A percentile compares a stretch with the other conserved stretches of the same genome.
Evolutionary conservation across 1,140 invertebrate genomes (phyloP).

Genomic region (Heliconius nattereri): DNA sequence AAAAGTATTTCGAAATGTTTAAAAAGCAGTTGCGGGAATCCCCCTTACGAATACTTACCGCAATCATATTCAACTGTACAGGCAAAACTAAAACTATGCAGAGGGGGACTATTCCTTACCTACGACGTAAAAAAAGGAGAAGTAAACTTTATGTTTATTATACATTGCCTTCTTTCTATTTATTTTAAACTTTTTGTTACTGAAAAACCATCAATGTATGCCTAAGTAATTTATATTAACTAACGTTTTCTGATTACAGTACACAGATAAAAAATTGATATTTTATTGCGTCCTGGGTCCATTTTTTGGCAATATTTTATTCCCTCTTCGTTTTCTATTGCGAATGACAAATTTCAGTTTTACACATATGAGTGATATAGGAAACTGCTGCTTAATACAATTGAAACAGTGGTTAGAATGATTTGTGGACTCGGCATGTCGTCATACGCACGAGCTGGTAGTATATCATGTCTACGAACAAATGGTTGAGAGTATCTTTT

Average conservation of each 20-base stretch:
- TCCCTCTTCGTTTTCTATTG: slow-evolving; percentile 62
- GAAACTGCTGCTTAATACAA: not conserved
- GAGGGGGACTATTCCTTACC: slow-evolving; percentile 44
- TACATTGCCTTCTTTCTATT: not conserved
- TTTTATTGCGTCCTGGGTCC: slow-evolving; percentile 75
- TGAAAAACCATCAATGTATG: slow-evolving; percentile 41
- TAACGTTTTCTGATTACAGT: slow-evolving; percentile 26
- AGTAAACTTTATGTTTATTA: not conserved
- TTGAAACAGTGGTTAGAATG: not conserved
- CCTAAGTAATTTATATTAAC: not conserved
- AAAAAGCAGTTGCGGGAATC: slow-evolving; percentile 35
- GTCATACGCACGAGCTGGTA: slow-evolving; percentile 70
- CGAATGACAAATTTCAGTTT: slow-evolving; percentile 41
- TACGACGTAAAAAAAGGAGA: slow-evolving; percentile 9
- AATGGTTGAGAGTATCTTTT: slow-evolving; percentile 65
- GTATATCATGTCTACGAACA: slow-evolving; percentile 75
- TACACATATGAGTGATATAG: slow-evolving; percentile 20
- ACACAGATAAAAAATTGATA: slow-evolving; percentile 72
- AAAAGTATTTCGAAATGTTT: slow-evolving; percentile 28
- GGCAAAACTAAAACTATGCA: slow-evolving; percentile 69
- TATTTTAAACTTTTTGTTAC: not conserved
- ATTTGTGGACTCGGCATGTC: slow-evolving; percentile 38
- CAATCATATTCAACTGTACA: slow-evolving; percentile 57
- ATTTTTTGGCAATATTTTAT: slow-evolving; percentile 75
- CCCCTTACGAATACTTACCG: slow-evolving; percentile 37